Base-by-base conservation (phyloP, 2,888 invertebrate species). In the Drosophila ezoana region DNA sequence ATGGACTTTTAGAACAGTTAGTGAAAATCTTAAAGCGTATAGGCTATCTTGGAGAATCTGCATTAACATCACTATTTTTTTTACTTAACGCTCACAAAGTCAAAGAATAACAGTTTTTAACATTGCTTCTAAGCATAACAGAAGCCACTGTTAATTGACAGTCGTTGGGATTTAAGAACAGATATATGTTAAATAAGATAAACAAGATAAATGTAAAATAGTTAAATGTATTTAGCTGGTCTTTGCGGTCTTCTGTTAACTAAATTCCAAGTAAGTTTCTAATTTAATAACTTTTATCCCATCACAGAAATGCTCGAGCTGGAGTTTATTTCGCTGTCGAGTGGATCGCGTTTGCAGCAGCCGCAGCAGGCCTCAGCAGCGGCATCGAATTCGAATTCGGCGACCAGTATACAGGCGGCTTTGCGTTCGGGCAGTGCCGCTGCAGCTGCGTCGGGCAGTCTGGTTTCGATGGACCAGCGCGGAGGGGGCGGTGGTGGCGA, bases 341-440 rank as follows among this genome's bases (percentile, higher is more conserved):
- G 76, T 78, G 90, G 35, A n/a, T 60, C 70, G 51, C 89, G 75
- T 49, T 72, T 78, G 11, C 83, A 89, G 69, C 90, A 90, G 60
- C 76, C 89, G 4, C 78, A 78, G 8, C 80, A 79, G 33, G 56
- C 53, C 4, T 74, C 78, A 9, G 75, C 75, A 3, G 63, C 79
- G n/a, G 83, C 90, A 53, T 87, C 91, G 33, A 91, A 90, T 79
- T 91, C 91, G 40, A 90, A 90, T 73, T 91, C 91, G 41, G 91
- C 89, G 13, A 88, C 90, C 49, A 91, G 90, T 60, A 90, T 91
- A 62, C 90, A 90, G 59, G 89, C 86, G 23, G 90, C 82, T 10
- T 51, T 89, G 16, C 80, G 90, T 4, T 71, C 83, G 2, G 87
- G 81, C 14, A 76, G 74, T 5, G 54, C 76, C 0, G 56, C 77